These are phyloP conservation scores for Xyrauchen texanus DNA, from an alignment of 2,113 vertebrate species.

Conservation along the genomic window DNA sequence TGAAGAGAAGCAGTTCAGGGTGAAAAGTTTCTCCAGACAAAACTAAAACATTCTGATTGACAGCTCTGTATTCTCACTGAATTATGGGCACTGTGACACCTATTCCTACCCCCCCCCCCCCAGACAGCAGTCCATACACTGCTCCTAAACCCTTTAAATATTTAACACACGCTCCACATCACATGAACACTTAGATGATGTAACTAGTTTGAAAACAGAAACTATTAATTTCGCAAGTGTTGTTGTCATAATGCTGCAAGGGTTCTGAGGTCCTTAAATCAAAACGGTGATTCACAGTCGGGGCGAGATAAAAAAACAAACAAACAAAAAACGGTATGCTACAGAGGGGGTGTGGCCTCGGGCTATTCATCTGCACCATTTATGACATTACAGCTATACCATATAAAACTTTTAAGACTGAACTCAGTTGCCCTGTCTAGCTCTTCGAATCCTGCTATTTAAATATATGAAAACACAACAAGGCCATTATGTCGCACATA, in stretches of 20 bases:
- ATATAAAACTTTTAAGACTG: slow-evolving; percentile 62
- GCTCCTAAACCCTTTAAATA: slow-evolving; percentile 58
- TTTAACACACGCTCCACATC: slow-evolving; percentile 53
- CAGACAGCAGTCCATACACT: slow-evolving; percentile 29
- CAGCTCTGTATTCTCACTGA: slow-evolving; percentile 15
- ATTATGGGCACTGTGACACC: slow-evolving; percentile 25
- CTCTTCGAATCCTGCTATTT: slow-evolving; percentile 7
- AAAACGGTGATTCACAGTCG: slow-evolving; percentile 42
- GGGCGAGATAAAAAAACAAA: background rate
- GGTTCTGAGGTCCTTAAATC: background rate
- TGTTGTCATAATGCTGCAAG: slow-evolving; percentile 55
- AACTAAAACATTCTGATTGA: slow-evolving; percentile 20
- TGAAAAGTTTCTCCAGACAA: slow-evolving; percentile 24
- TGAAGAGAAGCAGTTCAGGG: background rate
- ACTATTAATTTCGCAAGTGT: slow-evolving; percentile 64
- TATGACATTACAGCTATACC: slow-evolving; percentile 56
- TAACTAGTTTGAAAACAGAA: slow-evolving; percentile 68
- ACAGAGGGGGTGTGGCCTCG: background rate
- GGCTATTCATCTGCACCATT: slow-evolving; percentile 16
- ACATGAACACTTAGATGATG: slow-evolving; percentile 67
- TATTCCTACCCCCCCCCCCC: background rate
- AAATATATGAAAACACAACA: slow-evolving; percentile 44
- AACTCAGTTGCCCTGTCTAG: slow-evolving; percentile 39
- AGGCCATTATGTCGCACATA: slow-evolving; percentile 39
- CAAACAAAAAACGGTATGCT: background rate